Evolutionary conservation across 1,140 invertebrate genomes (phyloP).

Genomic region (Drosophila seguyi): DNA sequence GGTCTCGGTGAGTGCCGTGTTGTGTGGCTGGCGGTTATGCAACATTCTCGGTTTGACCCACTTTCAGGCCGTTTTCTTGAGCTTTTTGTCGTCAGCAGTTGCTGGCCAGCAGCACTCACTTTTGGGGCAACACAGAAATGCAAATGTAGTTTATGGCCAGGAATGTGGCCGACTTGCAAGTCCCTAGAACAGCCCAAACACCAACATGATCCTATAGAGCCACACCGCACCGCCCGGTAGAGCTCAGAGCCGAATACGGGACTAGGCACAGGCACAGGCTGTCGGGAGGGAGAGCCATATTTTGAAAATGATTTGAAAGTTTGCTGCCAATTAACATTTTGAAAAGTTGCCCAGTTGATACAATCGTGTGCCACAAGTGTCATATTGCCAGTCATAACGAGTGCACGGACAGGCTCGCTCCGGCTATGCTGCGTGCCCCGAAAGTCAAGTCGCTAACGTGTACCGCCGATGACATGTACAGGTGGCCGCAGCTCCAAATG

Average conservation of each 20-base stretch:
- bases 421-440: conserved; percentile 26
- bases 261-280: neutral
- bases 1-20: conserved; percentile 50
- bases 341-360: conserved; percentile 49
- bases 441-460: conserved; percentile 34
- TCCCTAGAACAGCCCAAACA: conserved; percentile 27
- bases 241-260: neutral
- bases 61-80: conserved; percentile 55
- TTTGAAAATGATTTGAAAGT: conserved; percentile 55
- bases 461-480: conserved; percentile 21
- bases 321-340: conserved; percentile 66
- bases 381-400: conserved; percentile 58
- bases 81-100: conserved; percentile 60
- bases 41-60: conserved; percentile 81
- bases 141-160: conserved; percentile 30
- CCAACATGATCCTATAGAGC: neutral
- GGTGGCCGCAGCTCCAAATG: conserved; percentile 34
- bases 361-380: conserved; percentile 63
- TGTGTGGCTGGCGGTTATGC: conserved; percentile 60
- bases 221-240: neutral
- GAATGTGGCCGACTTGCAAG: conserved; percentile 9
- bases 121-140: conserved; percentile 33
- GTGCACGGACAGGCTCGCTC: conserved; percentile 18
- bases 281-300: conserved; percentile 14
- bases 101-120: conserved; percentile 67